Evolutionary conservation across 1,140 invertebrate genomes (phyloP), one percentile per base, ranked within the genome.

Genomic region (Drosophila pectinifera): DNA sequence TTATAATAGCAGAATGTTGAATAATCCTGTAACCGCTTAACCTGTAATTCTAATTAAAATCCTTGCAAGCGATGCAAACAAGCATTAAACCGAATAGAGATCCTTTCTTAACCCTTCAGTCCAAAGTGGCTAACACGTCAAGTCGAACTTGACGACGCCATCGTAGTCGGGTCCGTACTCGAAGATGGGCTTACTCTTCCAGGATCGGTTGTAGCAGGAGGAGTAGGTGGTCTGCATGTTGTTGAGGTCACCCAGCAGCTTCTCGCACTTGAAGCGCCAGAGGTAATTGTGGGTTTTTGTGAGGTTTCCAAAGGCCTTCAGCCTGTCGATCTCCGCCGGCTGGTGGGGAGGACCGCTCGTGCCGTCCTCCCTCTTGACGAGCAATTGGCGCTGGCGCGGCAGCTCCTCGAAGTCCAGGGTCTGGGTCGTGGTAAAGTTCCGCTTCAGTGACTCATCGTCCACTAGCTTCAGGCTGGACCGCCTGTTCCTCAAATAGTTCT

Each of bases 11-110:
- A 4, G 55, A 56, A 36, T 62, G 41, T 56, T 34, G 2, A 45
- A 58, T 78, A 74, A 20, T 64, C 53, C 58, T 70, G 31, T 63
- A 73, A 49, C 22, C 16, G 13, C 41, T 56, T 20, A 46, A 36
- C 39, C 22, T 68, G 11, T 81, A 53, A 42, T 68, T 45, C 10
- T 38, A 36, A 86, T 73, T 76, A 78, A 88, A 70, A 0, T 76
- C 20, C 31, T 64, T 55, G 82, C 83, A 88, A 82, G n/a, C 43
- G 10, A 56, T 88, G 83, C 79, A 77, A 68, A 62, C 54, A 76
- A 64, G 84, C 83, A 86, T 88, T 77, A 58, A 51, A 55, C 42
- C 14, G 16, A n/a, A n/a, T 2, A 13, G 3, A 13, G 28, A 10
- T 31, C 8, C 8, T 10, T 31, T n/a, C n/a, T n/a, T n/a, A n/a